These are phyloP conservation scores for Autographa pulchrina DNA, from an alignment of 2,888 invertebrate species.

Conservation along the genomic window DNA sequence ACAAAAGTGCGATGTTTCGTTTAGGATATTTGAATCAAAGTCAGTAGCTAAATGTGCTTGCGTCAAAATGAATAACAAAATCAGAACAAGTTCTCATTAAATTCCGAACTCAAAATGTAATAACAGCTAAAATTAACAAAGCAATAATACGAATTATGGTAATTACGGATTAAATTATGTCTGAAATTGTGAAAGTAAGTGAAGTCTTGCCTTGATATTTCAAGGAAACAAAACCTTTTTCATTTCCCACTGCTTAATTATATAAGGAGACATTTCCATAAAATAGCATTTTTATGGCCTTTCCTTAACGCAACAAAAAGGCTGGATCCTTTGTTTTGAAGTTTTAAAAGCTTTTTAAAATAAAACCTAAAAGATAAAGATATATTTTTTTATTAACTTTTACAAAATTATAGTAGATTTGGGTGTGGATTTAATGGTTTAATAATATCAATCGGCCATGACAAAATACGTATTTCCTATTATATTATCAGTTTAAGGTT, in stretches of 20 bases:
- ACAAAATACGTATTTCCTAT: background rate
- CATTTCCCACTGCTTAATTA: conserved; percentile 10
- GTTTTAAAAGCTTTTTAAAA: background rate
- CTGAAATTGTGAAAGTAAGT: conserved; percentile 12
- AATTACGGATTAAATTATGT: background rate
- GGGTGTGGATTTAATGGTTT: background rate
- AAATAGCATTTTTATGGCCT: conserved; percentile 14
- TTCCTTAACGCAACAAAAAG: conserved; percentile 18
- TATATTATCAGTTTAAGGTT: conserved; percentile 18
- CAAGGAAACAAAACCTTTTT: background rate
- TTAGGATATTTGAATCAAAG: background rate
- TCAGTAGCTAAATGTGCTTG: background rate
- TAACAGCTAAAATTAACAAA: conserved; percentile 10
- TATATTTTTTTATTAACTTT: background rate
- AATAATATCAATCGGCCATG: background rate
- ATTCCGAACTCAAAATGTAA: background rate
- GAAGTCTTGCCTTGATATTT: background rate
- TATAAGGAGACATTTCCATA: conserved; percentile 6
- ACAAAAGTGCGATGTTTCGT: conserved; percentile 6
- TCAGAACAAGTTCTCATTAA: background rate
- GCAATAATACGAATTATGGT: background rate
- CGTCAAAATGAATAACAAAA: background rate
- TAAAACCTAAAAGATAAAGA: background rate
- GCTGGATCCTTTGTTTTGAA: conserved; percentile 23
- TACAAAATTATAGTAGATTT: background rate